Evolutionary conservation across 1,140 invertebrate species (phyloP).

Genomic region (Eriosoma lanigerum): DNA sequence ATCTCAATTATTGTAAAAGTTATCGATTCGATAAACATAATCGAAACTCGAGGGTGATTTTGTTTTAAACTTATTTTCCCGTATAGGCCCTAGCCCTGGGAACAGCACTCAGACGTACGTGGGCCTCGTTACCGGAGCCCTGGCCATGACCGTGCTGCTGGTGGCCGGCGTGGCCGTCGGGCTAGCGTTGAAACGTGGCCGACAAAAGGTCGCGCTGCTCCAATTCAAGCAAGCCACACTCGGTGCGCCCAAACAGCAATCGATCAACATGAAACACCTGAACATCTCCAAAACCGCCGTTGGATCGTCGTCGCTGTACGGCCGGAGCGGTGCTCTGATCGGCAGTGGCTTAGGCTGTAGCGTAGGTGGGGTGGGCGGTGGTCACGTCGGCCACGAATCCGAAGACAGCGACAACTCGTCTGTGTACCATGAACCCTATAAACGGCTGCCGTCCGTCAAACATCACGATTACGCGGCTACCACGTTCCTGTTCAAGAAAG

Average conservation of each 20-base stretch:
- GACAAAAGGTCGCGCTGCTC: conserved; percentile 68
- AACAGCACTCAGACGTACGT: conserved; percentile 71
- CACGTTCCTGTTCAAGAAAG: conserved; percentile 59
- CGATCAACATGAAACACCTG: conserved; percentile 68
- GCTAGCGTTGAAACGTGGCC: conserved; percentile 70
- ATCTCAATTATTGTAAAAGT: too few species aligned
- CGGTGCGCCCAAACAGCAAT: conserved; percentile 59
- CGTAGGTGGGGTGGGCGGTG: conserved; percentile 59
- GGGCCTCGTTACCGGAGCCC: conserved; percentile 75
- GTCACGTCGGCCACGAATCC: conserved; percentile 59
- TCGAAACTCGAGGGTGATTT: too few species aligned
- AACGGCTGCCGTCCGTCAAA: conserved; percentile 61
- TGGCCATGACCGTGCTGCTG: conserved; percentile 71
- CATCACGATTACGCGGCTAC: conserved; percentile 59
- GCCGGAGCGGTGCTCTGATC: conserved; percentile 52
- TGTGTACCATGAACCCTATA: conserved; percentile 67
- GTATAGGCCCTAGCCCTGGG: conserved; percentile 65
- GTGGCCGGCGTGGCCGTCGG: conserved; percentile 70
- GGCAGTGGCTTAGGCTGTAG: conserved; percentile 54
- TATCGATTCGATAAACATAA: too few species aligned
- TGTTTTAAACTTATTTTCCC: too few species aligned
- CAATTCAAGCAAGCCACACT: conserved; percentile 70
- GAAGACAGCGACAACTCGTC: conserved; percentile 65
- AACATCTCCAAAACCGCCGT: conserved; percentile 59
- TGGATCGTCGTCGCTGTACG: conserved; percentile 18